A percentile compares a stretch with the other conserved stretches of the same genome.
Conservation (phyloP, 2,797 vertebrate species). For the Phalloptychus januarius region DNA sequence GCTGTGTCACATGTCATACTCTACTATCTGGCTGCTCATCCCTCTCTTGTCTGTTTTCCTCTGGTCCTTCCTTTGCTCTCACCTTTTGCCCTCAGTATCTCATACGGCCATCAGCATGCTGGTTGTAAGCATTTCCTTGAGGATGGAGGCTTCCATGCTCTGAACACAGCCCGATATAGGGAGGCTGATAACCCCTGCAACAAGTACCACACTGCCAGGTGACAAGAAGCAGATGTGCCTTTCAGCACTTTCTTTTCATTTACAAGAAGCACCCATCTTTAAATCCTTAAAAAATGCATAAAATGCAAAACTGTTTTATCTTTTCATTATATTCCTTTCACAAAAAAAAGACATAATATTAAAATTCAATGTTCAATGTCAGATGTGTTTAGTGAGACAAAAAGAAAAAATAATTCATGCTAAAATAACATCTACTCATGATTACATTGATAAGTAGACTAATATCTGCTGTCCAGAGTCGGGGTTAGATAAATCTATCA, state of each 20-base stretch:
- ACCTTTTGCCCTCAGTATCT: constrained; percentile 40
- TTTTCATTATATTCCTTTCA: not conserved
- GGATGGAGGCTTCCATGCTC: constrained; percentile 73
- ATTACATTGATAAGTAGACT: constrained; percentile 1
- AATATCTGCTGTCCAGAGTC: not conserved
- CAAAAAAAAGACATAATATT: not conserved
- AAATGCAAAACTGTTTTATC: not conserved
- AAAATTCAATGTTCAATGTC: not conserved
- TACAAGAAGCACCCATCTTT: constrained; percentile 55
- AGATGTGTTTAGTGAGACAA: not conserved
- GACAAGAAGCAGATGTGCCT: constrained; percentile 80
- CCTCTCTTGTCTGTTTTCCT: constrained; percentile 47
- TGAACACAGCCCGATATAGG: constrained; percentile 68
- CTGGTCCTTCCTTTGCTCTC: constrained; percentile 36
- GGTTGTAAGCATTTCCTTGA: constrained; percentile 67
- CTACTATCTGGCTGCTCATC: constrained; percentile 45
- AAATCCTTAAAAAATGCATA: not conserved
- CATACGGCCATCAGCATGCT: constrained; percentile 71
- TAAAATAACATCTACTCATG: not conserved
- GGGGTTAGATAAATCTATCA: not conserved
- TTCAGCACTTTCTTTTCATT: constrained; percentile 71
- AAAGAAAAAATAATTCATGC: not conserved
- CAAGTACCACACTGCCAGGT: constrained; percentile 69
- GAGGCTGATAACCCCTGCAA: constrained; percentile 74
- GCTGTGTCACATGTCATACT: constrained; percentile 73